phyloP scores from a whole-genome alignment of 2,888 invertebrate genomes.

The Theretra japonica region DNA sequence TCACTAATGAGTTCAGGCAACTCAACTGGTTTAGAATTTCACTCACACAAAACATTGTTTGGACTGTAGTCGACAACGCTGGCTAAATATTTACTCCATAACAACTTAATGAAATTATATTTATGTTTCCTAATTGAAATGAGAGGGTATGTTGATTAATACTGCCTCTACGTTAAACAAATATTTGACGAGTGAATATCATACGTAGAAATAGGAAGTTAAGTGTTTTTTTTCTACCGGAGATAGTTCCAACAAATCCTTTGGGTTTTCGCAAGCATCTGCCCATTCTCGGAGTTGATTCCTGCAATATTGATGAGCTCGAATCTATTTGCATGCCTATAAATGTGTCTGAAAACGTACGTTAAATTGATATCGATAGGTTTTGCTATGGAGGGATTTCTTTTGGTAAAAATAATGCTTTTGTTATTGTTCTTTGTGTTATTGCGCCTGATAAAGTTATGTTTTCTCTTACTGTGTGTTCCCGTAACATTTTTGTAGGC shows the following conservation, averaged over 20 bases:
- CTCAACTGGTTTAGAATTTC: background rate
- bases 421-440: too few species aligned
- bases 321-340: conserved; percentile 43
- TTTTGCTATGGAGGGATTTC: too few species aligned
- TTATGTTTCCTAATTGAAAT: background rate
- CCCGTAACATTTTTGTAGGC: too few species aligned
- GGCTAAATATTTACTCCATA: conserved; percentile 36
- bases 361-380: background rate
- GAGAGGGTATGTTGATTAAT: background rate
- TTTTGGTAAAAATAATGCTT: too few species aligned
- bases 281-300: conserved; percentile 51
- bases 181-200: background rate
- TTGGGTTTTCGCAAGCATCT: conserved; percentile 49
- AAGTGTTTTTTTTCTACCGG: background rate
- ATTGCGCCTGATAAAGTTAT: too few species aligned
- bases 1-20: background rate
- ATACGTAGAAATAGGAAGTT: background rate
- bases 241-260: conserved; percentile 3
- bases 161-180: background rate
- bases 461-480: too few species aligned
- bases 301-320: conserved; percentile 60
- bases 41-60: background rate
- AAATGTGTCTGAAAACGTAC: background rate
- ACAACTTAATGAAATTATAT: conserved; percentile 36
- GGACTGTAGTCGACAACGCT: background rate